Conservation (phyloP, 1,140 invertebrate genomes). For the Drosophila gunungcola region DNA sequence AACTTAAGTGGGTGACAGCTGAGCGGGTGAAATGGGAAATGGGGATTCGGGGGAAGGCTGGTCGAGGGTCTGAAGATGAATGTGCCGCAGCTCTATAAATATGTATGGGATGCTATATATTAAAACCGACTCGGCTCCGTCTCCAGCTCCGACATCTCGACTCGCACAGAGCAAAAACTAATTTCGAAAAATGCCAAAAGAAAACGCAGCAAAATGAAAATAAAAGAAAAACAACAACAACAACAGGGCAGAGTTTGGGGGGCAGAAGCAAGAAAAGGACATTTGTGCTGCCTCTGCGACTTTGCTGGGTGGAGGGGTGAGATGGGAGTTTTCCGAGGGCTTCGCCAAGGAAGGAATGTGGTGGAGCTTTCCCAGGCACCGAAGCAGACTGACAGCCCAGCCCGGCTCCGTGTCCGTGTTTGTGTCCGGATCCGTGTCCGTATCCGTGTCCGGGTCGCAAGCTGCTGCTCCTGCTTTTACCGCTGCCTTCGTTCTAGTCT, state of each 20-base stretch:
- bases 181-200: conserved; percentile 84
- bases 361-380: conserved; percentile 44
- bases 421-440: conserved; percentile 39
- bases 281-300: conserved; percentile 74
- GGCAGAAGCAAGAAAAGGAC: conserved; percentile 68
- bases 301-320: conserved; percentile 19
- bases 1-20: conserved; percentile 77
- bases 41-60: background rate
- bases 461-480: conserved; percentile 47
- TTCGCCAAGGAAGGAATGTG: conserved; percentile 33
- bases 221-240: conserved; percentile 61
- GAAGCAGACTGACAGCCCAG: conserved; percentile 65
- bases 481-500: conserved; percentile 38
- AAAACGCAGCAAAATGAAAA: conserved; percentile 80
- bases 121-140: conserved; percentile 78
- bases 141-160: conserved; percentile 54
- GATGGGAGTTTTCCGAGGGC: background rate
- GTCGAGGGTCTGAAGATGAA: conserved; percentile 74
- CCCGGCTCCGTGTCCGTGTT: conserved; percentile 24
- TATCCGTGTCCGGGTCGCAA: conserved; percentile 50
- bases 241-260: conserved; percentile 14
- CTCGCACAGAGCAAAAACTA: conserved; percentile 81
- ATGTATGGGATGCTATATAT: conserved; percentile 84
- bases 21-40: conserved; percentile 18
- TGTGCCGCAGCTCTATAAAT: conserved; percentile 83